A percentile compares a stretch with the other conserved stretches of the same genome.
Evolutionary conservation across 2,113 vertebrate genomes (phyloP).

Genomic region (Balaenoptera acutorostrata): DNA sequence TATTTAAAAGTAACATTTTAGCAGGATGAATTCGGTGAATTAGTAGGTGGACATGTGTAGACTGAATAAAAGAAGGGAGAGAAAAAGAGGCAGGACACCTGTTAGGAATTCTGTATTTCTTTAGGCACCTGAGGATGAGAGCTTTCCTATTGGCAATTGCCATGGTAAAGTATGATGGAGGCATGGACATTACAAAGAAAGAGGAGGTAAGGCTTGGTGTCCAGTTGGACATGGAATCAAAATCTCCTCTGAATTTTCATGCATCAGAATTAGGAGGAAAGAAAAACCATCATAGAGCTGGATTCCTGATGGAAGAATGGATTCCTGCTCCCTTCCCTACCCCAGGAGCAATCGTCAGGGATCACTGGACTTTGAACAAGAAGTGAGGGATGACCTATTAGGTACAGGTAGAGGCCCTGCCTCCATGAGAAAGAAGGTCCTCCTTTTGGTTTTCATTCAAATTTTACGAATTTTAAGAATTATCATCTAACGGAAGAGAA

Average conservation of each 20-base stretch:
- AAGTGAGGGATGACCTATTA: not conserved
- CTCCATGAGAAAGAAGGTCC: not conserved
- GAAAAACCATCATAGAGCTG: not conserved
- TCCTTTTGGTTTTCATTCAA: not conserved
- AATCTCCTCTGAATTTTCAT: not conserved
- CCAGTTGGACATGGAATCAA: not conserved
- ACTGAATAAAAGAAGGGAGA: not conserved
- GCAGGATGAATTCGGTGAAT: not conserved
- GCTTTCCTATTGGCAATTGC: not conserved
- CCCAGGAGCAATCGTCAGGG: not conserved
- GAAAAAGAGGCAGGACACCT: not conserved
- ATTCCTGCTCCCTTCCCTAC: not conserved
- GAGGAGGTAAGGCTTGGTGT: not conserved
- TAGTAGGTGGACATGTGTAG: not conserved
- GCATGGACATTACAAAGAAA: not conserved
- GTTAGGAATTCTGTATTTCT: not conserved
- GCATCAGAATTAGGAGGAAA: not conserved
- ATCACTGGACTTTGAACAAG: not conserved
- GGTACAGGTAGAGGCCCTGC: not conserved
- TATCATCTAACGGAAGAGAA: not conserved
- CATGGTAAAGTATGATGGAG: rapidly evolving
- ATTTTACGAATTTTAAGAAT: not conserved
- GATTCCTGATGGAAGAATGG: not conserved
- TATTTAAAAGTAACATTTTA: not conserved
- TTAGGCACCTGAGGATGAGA: not conserved